These are phyloP conservation scores for Acanthis flammea DNA, from an alignment of 2,797 vertebrate genomes.

Conservation along the genomic window DNA sequence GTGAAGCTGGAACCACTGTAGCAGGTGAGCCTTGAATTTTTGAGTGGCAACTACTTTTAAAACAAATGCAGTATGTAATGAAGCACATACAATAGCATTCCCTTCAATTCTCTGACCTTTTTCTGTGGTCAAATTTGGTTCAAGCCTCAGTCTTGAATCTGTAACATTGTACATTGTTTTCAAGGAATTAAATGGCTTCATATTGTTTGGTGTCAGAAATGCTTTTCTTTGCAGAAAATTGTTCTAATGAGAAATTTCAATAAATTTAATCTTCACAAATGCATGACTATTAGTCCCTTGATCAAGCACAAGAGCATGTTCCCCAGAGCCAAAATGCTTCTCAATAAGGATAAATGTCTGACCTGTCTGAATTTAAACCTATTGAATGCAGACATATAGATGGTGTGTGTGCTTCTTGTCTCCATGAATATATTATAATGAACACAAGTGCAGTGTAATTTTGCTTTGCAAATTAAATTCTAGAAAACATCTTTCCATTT, in stretches of 20 bases:
- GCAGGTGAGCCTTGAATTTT: neutral
- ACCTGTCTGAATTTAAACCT: neutral
- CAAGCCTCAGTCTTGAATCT: neutral
- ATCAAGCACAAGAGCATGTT: neutral
- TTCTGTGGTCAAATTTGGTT: neutral
- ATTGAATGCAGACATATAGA: neutral
- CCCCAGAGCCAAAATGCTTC: neutral
- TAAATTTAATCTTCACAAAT: neutral
- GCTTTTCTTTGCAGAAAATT: neutral
- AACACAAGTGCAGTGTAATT: neutral
- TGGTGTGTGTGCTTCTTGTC: neutral
- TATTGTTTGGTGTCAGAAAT: neutral
- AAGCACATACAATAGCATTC: neutral
- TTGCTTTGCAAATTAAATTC: slow-evolving; percentile 22
- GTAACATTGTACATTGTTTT: neutral
- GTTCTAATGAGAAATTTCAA: neutral
- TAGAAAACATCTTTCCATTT: neutral
- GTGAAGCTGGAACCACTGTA: neutral
- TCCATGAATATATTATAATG: neutral
- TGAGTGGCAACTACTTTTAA: neutral
- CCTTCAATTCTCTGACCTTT: neutral
- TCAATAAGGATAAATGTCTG: slow-evolving; percentile 2
- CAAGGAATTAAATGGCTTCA: neutral
- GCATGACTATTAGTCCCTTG: neutral
- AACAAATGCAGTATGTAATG: neutral